phyloP scores from a whole-genome alignment of 2,797 vertebrate genomes.

The Buceros bicornis region DNA sequence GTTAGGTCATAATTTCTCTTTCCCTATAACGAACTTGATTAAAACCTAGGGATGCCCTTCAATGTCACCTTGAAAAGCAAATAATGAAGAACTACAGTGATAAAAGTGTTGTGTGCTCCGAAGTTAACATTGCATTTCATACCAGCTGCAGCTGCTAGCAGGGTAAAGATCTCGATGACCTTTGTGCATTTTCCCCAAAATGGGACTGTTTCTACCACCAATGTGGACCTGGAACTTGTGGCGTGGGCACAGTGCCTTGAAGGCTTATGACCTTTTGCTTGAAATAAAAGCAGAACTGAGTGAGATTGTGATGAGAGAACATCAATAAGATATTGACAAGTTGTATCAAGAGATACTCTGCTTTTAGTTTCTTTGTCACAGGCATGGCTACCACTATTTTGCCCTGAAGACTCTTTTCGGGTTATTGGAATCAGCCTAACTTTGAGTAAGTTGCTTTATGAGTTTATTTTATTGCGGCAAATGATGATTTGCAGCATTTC shows the following conservation, averaged over 20 bases:
- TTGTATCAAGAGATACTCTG: background rate
- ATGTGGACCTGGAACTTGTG: fast-evolving
- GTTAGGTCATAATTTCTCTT: background rate
- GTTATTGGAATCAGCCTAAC: background rate
- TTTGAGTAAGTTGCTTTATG: background rate
- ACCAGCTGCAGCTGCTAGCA: background rate
- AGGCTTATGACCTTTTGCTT: background rate
- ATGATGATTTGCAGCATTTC: background rate
- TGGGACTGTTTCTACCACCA: background rate
- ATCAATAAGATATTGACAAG: background rate
- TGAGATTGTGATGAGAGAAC: background rate
- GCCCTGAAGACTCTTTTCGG: background rate
- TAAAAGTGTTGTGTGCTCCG: background rate
- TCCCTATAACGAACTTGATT: background rate
- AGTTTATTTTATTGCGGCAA: background rate
- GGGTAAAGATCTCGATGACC: background rate
- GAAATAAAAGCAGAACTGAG: background rate
- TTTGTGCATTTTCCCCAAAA: background rate
- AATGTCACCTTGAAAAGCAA: background rate
- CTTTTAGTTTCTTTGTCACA: background rate
- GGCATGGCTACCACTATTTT: background rate
- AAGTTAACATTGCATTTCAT: background rate
- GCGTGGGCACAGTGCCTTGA: background rate
- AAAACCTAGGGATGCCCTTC: background rate
- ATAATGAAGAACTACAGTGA: background rate